Conservation (phyloP, 2,797 vertebrate species). For the Poeciliopsis turneri region DNA sequence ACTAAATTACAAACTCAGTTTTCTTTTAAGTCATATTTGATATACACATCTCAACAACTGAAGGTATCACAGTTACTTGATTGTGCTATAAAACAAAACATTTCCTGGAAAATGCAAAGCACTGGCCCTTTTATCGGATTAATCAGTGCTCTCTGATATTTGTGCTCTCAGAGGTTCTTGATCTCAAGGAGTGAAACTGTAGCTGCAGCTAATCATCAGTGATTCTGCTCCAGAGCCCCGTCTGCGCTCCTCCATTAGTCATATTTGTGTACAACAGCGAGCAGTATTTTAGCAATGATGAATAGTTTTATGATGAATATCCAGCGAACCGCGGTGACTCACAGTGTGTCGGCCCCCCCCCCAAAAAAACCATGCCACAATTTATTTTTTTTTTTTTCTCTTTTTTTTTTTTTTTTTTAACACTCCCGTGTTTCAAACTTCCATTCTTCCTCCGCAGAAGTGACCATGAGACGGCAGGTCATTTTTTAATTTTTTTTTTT, state of each 20-base stretch:
- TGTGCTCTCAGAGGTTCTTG: background rate
- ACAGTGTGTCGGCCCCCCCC: constrained; percentile 9
- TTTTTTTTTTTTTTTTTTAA: background rate
- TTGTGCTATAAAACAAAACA: background rate
- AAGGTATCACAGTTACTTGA: too few species aligned
- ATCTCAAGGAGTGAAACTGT: background rate
- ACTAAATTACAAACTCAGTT: too few species aligned
- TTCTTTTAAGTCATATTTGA: too few species aligned
- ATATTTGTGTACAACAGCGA: constrained; percentile 4
- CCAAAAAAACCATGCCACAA: constrained; percentile 20
- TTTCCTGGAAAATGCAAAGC: background rate
- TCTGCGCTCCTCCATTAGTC: background rate
- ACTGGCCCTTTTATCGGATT: background rate
- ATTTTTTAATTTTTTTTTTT: constrained; percentile 10
- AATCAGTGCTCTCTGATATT: background rate
- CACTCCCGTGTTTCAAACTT: constrained; percentile 5
- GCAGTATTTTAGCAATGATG: constrained; percentile 3
- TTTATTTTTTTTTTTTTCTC: background rate
- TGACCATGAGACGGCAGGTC: constrained; percentile 46
- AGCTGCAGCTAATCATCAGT: constrained; percentile 1
- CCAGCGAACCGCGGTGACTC: constrained; percentile 1
- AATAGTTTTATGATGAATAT: constrained; percentile 11
- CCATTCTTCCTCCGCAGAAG: constrained; percentile 37
- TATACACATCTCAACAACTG: too few species aligned
- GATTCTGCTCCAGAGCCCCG: background rate